phyloP scores from a whole-genome alignment of 1,140 invertebrate species.

The Cyclina sinensis region DNA sequence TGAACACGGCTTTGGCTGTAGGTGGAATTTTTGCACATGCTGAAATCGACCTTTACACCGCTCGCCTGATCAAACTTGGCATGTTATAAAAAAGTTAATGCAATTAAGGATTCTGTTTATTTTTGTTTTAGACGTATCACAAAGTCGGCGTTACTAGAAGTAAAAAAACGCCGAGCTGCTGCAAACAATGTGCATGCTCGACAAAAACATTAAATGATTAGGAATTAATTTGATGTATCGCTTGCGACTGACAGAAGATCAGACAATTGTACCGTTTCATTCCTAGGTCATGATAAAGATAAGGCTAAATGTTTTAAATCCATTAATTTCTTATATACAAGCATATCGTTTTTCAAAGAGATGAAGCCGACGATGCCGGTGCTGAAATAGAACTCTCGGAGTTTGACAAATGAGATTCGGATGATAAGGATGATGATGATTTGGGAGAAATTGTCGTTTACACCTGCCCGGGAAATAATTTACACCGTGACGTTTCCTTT shows the following conservation, averaged over 20 bases:
- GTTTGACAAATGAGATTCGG: constrained; percentile 24
- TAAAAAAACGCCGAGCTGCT: not conserved
- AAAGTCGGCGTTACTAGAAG: not conserved
- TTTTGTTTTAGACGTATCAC: not conserved
- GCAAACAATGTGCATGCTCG: not conserved
- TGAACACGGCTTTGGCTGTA: not conserved
- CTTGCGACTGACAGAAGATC: not conserved
- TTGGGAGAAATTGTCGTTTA: constrained; percentile 48
- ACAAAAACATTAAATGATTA: constrained; percentile 14
- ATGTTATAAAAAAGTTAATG: not conserved
- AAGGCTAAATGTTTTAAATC: constrained; percentile 20
- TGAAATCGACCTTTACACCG: not conserved
- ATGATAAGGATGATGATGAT: constrained; percentile 39
- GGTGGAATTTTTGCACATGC: not conserved
- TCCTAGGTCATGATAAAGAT: not conserved
- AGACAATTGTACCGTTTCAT: not conserved
- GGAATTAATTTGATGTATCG: constrained; percentile 17
- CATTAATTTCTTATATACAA: constrained; percentile 30
- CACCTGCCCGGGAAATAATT: constrained; percentile 66
- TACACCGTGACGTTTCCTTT: constrained; percentile 67
- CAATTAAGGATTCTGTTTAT: not conserved
- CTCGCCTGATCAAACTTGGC: too few species aligned
- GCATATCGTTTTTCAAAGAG: constrained; percentile 16
- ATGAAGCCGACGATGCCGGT: not conserved
- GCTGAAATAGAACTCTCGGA: not conserved